A percentile compares a stretch with the other conserved stretches of the same genome.
Conservation (phyloP, 2,797 vertebrate species). For the Lemur catta region DNA sequence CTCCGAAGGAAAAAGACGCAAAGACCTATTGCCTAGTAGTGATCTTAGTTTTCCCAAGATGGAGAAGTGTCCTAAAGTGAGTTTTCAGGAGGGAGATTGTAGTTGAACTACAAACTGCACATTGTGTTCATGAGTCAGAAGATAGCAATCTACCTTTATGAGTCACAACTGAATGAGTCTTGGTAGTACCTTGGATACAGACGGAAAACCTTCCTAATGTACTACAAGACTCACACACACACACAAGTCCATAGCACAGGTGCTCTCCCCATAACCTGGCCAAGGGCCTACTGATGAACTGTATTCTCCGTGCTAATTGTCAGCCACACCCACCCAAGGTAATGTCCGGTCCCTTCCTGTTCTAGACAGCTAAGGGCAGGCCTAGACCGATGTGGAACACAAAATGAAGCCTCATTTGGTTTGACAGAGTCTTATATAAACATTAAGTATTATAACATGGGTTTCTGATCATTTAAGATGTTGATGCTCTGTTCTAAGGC, state of each 20-base stretch:
- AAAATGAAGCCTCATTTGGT: not conserved
- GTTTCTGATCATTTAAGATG: not conserved
- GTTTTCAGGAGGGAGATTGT: not conserved
- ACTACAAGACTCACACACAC: not conserved
- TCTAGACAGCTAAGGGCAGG: slow-evolving; percentile 45
- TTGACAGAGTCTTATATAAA: not conserved
- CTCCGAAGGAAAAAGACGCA: not conserved
- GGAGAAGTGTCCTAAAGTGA: not conserved
- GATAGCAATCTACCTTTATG: not conserved
- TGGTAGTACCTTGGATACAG: not conserved
- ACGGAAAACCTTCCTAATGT: not conserved
- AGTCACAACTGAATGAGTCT: slow-evolving; percentile 50
- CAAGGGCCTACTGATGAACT: not conserved
- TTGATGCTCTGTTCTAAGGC: not conserved
- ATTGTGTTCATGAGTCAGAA: slow-evolving; percentile 34
- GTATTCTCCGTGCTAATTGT: not conserved
- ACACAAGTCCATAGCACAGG: not conserved
- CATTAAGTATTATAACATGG: not conserved
- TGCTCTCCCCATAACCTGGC: not conserved
- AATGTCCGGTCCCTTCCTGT: slow-evolving; percentile 46
- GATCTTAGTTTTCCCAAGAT: not conserved
- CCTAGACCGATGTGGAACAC: slow-evolving; percentile 30
- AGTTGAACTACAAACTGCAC: not conserved
- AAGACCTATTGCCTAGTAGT: not conserved
- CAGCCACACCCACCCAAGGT: slow-evolving; percentile 42